These are phyloP conservation scores for Gobio gobio DNA, from an alignment of 2,113 vertebrate species.

Conservation along the genomic window DNA sequence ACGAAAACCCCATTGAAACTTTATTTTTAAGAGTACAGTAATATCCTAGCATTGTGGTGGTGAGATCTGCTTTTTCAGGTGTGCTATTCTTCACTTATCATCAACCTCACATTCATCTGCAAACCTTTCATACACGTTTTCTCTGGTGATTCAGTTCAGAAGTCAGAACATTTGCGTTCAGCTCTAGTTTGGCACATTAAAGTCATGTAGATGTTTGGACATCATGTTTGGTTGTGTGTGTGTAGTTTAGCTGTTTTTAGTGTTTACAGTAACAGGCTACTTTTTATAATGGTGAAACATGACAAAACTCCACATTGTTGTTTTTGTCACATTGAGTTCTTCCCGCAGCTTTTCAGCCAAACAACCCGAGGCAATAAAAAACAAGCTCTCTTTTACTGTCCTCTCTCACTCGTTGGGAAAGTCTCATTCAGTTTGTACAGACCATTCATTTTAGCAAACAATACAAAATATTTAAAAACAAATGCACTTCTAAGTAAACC, in stretches of 20 bases:
- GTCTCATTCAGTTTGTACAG: background rate
- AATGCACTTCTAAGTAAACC: background rate
- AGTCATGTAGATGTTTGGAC: background rate
- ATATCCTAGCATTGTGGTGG: background rate
- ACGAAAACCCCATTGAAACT: no score
- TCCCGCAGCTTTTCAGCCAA: background rate
- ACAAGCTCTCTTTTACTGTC: background rate
- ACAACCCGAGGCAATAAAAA: background rate
- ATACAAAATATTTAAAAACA: background rate
- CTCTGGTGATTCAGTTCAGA: background rate
- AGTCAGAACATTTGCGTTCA: background rate
- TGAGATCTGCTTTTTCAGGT: background rate
- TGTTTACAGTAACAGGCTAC: background rate
- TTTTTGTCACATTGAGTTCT: background rate
- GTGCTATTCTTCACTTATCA: background rate
- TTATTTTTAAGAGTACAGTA: no score
- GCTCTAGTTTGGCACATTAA: background rate
- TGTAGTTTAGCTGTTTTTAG: background rate
- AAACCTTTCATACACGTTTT: background rate
- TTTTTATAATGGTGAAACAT: background rate
- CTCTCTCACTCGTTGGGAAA: background rate
- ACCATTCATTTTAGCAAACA: background rate
- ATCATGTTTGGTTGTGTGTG: background rate
- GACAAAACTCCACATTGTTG: background rate
- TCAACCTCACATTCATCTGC: background rate